Conservation (phyloP, 37 sponge, comb jelly and placozoan genomes). For the Tethya wilhelma region DNA sequence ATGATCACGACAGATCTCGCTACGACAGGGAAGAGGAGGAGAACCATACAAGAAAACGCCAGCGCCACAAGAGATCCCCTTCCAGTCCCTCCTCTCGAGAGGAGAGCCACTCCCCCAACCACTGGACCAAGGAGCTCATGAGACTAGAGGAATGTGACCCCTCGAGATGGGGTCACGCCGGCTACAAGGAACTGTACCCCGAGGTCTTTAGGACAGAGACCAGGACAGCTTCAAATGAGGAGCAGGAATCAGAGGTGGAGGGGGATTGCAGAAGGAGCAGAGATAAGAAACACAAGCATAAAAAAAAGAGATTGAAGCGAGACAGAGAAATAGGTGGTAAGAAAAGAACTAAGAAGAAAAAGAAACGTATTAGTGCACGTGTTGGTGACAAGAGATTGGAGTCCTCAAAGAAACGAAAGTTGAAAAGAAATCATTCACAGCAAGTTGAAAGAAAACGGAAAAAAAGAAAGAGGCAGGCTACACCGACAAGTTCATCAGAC, state of each 20-base stretch:
- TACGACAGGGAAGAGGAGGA: background rate
- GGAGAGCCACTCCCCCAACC: background rate
- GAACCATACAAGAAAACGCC: background rate
- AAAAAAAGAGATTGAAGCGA: background rate
- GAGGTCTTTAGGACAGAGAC: conserved; percentile 32
- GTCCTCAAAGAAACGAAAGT: too few relatives aligned
- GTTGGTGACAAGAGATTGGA: background rate
- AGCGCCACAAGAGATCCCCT: background rate
- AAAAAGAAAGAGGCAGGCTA: too few relatives aligned
- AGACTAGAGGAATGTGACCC: conserved; percentile 52
- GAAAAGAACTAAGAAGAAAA: background rate
- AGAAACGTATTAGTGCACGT: background rate
- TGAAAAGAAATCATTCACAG: too few relatives aligned
- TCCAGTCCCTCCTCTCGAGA: background rate
- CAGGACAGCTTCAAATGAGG: too few relatives aligned
- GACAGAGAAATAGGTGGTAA: background rate
- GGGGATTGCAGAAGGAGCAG: too few relatives aligned
- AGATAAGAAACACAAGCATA: background rate
- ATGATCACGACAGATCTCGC: too few relatives aligned
- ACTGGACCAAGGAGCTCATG: conserved; percentile 48
- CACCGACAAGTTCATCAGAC: too few relatives aligned
- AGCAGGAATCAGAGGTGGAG: background rate
- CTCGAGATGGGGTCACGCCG: conserved; percentile 49
- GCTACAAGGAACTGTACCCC: conserved; percentile 49
- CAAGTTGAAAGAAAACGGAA: too few relatives aligned